Base-by-base conservation (phyloP, 2,797 vertebrate species). In the Semaprochilodus insignis region DNA sequence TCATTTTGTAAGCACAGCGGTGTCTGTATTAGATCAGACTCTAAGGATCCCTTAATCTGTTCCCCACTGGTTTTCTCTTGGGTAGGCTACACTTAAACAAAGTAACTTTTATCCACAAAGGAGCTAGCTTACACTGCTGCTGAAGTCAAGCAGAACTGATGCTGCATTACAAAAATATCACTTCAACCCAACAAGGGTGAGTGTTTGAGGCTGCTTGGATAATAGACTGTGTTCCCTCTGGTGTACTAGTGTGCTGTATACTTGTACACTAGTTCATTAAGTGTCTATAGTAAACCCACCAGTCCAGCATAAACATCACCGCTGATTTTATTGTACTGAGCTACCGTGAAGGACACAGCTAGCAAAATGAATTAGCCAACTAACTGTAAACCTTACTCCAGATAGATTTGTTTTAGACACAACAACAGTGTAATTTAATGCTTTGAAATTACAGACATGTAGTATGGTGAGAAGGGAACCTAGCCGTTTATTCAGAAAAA, bases 51-150 rank as follows among this genome's bases (percentile, higher is more conserved):
- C 27, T 65, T 72, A 72, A 72, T 52, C 70, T 19, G n/a, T 23
- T 72, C 44, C 5, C 23, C 69, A 52, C 44, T 52, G 40, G 17
- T 71, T 72, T 72, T 72, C 25, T 1, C 31, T 52, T 72, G 48
- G 70, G 70, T 52, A 25, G 15, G 70, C 3, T 36, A 51, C 19
- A 4, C 66, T 69, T 31, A 27, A 27, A 65, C 62, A 65, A 65
- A 65, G 62, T 65, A 65, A 65, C 62, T 65, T 65, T 65, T 65
- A 65, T 65, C 27, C 62, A 65, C 62, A 34, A 65, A 65, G 62
- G 15, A 31, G 27, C 27, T 31, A 65, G 62, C 62, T 65, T 65
- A 65, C 62, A 65, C 15, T 31, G 62, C 62, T 7, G 27, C 25
- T 65, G 62, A 65, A 34, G 25, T 65, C 15, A 5, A 31, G 62